Conservation (phyloP, 2,113 vertebrate genomes). For the Mustela lutreola region DNA sequence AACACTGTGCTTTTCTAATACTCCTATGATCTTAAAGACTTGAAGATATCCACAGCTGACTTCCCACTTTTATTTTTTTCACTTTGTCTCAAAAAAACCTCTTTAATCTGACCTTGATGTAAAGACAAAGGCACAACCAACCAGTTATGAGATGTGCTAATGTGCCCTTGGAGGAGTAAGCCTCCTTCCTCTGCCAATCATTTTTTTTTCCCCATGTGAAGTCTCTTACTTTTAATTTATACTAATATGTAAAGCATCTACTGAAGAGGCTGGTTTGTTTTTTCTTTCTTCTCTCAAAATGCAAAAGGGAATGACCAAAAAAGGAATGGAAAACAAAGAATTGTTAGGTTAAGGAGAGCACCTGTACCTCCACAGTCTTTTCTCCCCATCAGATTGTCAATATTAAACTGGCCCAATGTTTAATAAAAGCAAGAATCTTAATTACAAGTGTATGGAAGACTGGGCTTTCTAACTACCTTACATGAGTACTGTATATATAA, state of each 20-base stretch:
- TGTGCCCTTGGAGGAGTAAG: neutral
- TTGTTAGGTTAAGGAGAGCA: constrained; percentile 7
- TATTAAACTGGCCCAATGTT: neutral
- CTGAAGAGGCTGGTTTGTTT: constrained; percentile 18
- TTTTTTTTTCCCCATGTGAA: neutral
- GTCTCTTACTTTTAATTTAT: constrained; percentile 66
- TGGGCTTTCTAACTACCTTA: neutral
- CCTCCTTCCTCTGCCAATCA: neutral
- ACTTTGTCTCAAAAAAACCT: neutral
- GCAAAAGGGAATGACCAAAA: constrained; percentile 50
- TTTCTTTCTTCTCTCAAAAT: constrained; percentile 63
- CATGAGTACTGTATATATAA: neutral
- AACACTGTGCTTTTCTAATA: constrained; percentile 19
- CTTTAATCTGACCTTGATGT: constrained; percentile 59
- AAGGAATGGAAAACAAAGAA: constrained; percentile 54
- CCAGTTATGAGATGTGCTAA: neutral
- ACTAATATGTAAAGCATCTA: constrained; percentile 56
- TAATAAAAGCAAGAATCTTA: neutral
- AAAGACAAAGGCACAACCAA: neutral
- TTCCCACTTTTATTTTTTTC: constrained; percentile 47
- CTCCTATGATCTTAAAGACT: constrained; percentile 17
- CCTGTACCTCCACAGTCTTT: neutral
- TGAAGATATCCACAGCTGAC: constrained; percentile 25
- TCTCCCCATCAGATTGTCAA: neutral
- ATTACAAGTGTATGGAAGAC: neutral